Percentiles rank a stretch among this genome's conserved stretches.
phyloP scores from a whole-genome alignment of 2,113 vertebrate genomes.

The Eleginops maclovinus region DNA sequence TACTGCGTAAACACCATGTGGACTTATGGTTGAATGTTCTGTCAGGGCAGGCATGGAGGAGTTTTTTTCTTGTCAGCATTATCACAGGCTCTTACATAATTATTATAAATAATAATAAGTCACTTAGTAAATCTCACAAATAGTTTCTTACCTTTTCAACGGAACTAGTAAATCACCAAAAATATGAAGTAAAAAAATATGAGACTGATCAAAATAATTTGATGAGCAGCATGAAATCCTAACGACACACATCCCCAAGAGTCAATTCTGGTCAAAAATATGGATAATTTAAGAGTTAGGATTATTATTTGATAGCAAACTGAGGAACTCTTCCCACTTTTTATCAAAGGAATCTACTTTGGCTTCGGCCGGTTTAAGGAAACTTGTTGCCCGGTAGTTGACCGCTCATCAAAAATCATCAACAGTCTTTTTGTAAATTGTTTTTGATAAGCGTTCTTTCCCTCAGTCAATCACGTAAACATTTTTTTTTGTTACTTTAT shows the following conservation, averaged over 20 bases:
- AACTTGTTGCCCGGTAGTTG: not conserved
- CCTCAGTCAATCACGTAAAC: constrained; percentile 8
- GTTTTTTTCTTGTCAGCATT: not conserved
- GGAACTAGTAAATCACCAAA: not conserved
- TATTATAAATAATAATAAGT: constrained; percentile 16
- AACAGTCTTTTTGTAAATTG: constrained; percentile 64
- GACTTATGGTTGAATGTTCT: not conserved
- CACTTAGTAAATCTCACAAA: not conserved
- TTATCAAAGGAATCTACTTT: constrained; percentile 9
- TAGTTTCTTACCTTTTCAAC: constrained; percentile 12
- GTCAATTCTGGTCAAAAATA: not conserved
- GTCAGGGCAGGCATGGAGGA: not conserved
- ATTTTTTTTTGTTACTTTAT: constrained; percentile 14
- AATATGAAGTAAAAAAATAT: not conserved
- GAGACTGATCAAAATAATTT: not conserved
- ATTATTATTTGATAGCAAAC: not conserved
- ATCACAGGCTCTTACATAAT: not conserved
- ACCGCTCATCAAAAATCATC: constrained; percentile 34
- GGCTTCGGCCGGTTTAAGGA: constrained; percentile 6
- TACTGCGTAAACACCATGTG: constrained; percentile 63
- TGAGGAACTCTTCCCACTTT: not conserved
- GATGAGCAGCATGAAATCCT: not conserved
- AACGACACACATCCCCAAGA: not conserved
- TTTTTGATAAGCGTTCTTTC: constrained; percentile 43
- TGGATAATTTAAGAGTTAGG: not conserved